These are phyloP conservation scores for Rhagoletis zephyria DNA, from an alignment of 1,140 invertebrate species.

Conservation along the genomic window DNA sequence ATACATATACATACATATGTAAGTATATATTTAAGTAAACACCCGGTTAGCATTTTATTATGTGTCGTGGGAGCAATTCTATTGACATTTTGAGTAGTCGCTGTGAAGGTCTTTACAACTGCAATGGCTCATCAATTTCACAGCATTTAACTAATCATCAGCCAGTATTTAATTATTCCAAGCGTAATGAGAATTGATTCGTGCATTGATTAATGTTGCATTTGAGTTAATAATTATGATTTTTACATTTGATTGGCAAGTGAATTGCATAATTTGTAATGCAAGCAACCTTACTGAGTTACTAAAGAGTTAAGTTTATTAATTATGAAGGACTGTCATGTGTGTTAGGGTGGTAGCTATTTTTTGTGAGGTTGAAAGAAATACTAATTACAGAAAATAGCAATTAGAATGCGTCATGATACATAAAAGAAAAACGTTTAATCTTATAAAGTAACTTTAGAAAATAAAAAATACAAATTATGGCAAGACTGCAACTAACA, in stretches of 20 bases:
- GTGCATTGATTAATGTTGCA: background rate
- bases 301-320: too few species aligned
- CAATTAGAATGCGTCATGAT: too few species aligned
- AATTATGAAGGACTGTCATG: too few species aligned
- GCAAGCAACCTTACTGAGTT: too few species aligned
- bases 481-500: too few species aligned
- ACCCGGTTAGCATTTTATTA: background rate
- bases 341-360: too few species aligned
- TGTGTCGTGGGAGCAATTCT: background rate
- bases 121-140: background rate
- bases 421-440: too few species aligned
- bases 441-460: too few species aligned
- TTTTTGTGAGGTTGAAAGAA: too few species aligned
- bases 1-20: background rate
- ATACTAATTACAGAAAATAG: too few species aligned
- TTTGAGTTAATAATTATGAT: background rate
- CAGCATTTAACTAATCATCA: background rate
- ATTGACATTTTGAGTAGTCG: background rate
- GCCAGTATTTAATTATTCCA: background rate
- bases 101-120: background rate
- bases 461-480: too few species aligned
- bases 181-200: slow-evolving; percentile 6
- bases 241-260: background rate
- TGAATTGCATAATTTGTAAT: background rate
- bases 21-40: background rate